These are phyloP conservation scores for Bombus pyrosoma DNA, from an alignment of 1,140 invertebrate species.

Conservation along the genomic window DNA sequence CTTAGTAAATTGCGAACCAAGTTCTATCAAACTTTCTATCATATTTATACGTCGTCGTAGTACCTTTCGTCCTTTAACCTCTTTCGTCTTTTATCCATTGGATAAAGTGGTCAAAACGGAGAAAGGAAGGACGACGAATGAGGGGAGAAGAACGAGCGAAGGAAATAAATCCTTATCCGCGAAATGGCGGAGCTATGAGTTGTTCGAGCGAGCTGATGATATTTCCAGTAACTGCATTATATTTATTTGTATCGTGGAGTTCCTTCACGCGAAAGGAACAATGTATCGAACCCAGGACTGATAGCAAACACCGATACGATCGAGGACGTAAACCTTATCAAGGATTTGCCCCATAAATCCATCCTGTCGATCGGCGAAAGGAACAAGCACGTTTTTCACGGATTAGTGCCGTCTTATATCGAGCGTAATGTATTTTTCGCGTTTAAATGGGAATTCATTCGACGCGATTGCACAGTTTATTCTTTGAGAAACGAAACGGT, in stretches of 20 bases:
- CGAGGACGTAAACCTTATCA: constrained; percentile 27
- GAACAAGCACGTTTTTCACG: constrained; percentile 28
- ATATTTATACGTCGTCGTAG: not conserved
- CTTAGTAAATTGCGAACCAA: not conserved
- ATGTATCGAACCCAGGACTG: not conserved
- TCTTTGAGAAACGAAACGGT: not conserved
- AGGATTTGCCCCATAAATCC: constrained; percentile 28
- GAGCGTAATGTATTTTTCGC: constrained; percentile 26
- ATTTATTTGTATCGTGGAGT: constrained; percentile 27
- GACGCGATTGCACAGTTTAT: not conserved
- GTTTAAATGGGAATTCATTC: constrained; percentile 9
- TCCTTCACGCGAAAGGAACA: constrained; percentile 13
- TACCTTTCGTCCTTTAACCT: not conserved
- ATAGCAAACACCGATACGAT: constrained; percentile 22
- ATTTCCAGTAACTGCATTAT: constrained; percentile 36
- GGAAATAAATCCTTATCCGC: constrained; percentile 29
- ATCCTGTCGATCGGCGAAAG: not conserved
- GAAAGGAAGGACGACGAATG: not conserved
- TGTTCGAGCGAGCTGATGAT: constrained; percentile 12
- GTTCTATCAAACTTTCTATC: not conserved
- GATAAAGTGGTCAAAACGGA: not conserved
- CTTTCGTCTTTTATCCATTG: not conserved
- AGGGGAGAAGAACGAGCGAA: not conserved
- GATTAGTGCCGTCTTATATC: constrained; percentile 28
- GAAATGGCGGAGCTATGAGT: constrained; percentile 9